phyloP scores from a whole-genome alignment of 2,888 invertebrate species.

The Lobophora halterata region DNA sequence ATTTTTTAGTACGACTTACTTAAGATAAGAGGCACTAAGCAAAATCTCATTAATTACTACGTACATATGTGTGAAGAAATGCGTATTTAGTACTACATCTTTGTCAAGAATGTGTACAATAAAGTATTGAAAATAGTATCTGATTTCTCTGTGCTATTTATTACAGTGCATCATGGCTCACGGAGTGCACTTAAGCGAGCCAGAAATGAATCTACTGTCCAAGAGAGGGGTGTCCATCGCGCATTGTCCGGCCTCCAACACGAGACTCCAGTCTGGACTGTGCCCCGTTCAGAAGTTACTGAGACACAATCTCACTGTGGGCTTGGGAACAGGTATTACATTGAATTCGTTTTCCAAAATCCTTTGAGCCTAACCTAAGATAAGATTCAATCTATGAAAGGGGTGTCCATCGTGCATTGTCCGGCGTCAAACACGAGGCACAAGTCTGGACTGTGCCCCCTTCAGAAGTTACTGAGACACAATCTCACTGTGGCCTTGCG shows the following conservation, averaged over 20 bases:
- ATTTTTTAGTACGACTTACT: no score
- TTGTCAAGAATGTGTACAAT: no score
- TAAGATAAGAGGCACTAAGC: no score
- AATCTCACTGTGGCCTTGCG: conserved; percentile 91
- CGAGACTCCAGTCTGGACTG: conserved; percentile 88
- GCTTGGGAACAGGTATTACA: no score
- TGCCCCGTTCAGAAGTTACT: conserved; percentile 89
- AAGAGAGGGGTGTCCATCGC: conserved; percentile 84
- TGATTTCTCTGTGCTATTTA: background rate
- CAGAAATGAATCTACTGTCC: conserved; percentile 84
- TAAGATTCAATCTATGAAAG: conserved; percentile 76
- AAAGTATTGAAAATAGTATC: no score
- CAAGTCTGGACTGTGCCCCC: conserved; percentile 90
- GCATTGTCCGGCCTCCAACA: conserved; percentile 94
- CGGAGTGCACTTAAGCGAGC: conserved; percentile 86
- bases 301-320: no score
- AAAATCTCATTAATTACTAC: no score
- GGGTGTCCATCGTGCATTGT: conserved; percentile 90
- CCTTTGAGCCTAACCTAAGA: no score
- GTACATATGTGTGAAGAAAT: no score
- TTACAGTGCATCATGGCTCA: conserved; percentile 88
- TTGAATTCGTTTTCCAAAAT: no score
- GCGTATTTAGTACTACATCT: no score
- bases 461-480: conserved; percentile 81
- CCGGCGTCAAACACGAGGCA: conserved; percentile 92